Evolutionary conservation across 2,888 invertebrate species (phyloP).

Genomic region (Amblyteles armatorius): DNA sequence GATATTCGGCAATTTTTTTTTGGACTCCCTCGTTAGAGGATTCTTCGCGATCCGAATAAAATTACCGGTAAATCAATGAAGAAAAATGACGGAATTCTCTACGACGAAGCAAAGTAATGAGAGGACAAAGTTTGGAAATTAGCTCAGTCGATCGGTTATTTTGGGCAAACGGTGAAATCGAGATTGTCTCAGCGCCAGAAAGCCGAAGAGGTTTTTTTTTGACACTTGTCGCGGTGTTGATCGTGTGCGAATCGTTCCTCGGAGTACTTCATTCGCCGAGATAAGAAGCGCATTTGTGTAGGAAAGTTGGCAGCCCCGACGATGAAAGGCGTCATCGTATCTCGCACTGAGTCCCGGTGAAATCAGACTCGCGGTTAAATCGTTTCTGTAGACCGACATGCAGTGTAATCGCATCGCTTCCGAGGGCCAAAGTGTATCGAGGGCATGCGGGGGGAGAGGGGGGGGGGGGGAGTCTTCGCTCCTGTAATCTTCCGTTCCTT

Average conservation of each 20-base stretch:
- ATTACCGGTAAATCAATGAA: too few species aligned
- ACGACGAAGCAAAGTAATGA: too few species aligned
- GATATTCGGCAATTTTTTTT: not conserved
- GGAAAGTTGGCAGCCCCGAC: conserved; percentile 54
- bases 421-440: not conserved
- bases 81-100: too few species aligned
- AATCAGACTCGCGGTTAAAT: conserved; percentile 18
- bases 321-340: conserved; percentile 74
- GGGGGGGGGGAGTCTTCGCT: not conserved
- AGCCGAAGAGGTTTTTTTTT: not conserved
- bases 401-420: not conserved
- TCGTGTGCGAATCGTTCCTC: not conserved
- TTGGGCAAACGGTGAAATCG: not conserved
- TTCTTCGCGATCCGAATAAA: too few species aligned
- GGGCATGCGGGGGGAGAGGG: not conserved
- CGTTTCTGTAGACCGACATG: conserved; percentile 5
- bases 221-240: not conserved
- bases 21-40: too few species aligned
- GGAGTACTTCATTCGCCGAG: not conserved
- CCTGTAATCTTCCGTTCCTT: conserved; percentile 9
- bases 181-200: not conserved
- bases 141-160: not conserved
- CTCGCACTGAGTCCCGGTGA: conserved; percentile 39
- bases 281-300: conserved; percentile 28
- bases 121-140: not conserved